These are phyloP conservation scores for Pachypanchax playfairii DNA, from an alignment of 2,113 vertebrate species.

Conservation along the genomic window DNA sequence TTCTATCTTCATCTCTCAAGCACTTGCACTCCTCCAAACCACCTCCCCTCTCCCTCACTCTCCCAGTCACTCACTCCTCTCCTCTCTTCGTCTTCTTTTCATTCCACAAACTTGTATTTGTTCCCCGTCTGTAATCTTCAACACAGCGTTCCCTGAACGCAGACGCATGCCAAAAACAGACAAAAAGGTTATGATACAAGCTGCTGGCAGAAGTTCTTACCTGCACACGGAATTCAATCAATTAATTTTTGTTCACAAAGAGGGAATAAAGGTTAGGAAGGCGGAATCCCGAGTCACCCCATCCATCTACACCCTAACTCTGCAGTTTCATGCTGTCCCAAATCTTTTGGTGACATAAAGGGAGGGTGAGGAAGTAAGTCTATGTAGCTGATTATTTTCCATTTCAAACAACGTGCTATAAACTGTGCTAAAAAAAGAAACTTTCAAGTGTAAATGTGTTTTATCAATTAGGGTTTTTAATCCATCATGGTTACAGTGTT, in stretches of 20 bases:
- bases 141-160: slow-evolving; percentile 55
- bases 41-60: slow-evolving; percentile 26
- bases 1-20: slow-evolving; percentile 64
- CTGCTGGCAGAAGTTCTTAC: slow-evolving; percentile 67
- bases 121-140: slow-evolving; percentile 72
- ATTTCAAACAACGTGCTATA: no score
- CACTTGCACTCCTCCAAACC: slow-evolving; percentile 41
- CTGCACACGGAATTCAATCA: slow-evolving; percentile 67
- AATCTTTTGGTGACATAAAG: no score
- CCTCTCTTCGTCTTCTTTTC: slow-evolving; percentile 45
- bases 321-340: no score
- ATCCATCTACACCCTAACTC: no score
- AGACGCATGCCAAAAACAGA: slow-evolving; percentile 64
- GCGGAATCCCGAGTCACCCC: no score
- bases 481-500: no score
- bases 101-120: slow-evolving; percentile 62
- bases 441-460: no score
- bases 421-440: no score
- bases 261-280: slow-evolving; percentile 47
- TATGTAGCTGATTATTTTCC: no score
- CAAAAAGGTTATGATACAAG: slow-evolving; percentile 71
- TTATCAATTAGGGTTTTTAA: no score
- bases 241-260: slow-evolving; percentile 56
- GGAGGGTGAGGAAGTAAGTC: no score
- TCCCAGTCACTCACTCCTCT: slow-evolving; percentile 54